A percentile compares a stretch with the other conserved stretches of the same genome.
Evolutionary conservation across 1,140 invertebrate species (phyloP).

Genomic region (Conopomorpha cramerella): DNA sequence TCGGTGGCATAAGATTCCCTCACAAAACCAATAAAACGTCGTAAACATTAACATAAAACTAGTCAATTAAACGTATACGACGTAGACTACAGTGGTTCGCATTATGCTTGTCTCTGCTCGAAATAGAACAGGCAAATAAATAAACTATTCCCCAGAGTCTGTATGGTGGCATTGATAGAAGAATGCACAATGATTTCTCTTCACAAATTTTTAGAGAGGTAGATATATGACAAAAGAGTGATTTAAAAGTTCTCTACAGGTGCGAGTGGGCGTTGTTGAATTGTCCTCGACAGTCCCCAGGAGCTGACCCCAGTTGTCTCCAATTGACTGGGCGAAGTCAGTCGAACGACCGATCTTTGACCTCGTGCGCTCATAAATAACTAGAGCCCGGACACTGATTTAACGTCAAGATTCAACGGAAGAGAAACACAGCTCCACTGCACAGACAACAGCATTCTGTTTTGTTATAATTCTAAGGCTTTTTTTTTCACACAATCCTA

Average conservation of each 20-base stretch:
- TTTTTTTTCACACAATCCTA: too few relatives aligned
- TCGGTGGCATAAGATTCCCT: too few relatives aligned
- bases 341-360: conserved; percentile 47
- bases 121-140: conserved; percentile 28
- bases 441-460: too few relatives aligned
- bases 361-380: conserved; percentile 36
- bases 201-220: too few relatives aligned
- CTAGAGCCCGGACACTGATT: conserved; percentile 23
- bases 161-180: conserved; percentile 3
- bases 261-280: not conserved
- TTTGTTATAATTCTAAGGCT: too few relatives aligned
- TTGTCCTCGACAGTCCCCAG: conserved; percentile 3
- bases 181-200: conserved; percentile 3
- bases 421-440: too few relatives aligned
- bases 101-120: conserved; percentile 29
- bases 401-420: too few relatives aligned
- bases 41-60: conserved; percentile 37
- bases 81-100: conserved; percentile 31
- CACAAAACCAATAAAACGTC: conserved; percentile 31
- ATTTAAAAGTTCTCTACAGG: too few relatives aligned
- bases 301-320: conserved; percentile 29
- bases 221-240: too few relatives aligned
- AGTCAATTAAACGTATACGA: conserved; percentile 36
- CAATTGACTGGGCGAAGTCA: conserved; percentile 34
- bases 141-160: too few relatives aligned